Base-by-base conservation (phyloP, 2,888 invertebrate genomes). In the Drosophila sordidapex region DNA sequence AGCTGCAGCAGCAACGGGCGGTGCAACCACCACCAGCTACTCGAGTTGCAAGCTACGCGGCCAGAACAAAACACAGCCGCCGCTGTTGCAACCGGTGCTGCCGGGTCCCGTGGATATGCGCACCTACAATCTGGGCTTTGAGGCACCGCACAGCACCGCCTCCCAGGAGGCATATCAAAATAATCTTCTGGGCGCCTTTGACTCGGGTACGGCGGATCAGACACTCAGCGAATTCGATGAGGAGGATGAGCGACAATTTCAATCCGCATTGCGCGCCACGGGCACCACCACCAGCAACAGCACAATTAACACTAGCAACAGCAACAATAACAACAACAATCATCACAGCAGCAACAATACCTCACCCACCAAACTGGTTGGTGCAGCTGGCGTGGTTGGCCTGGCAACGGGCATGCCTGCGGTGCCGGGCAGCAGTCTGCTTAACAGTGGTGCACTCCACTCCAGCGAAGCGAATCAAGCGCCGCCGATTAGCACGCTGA, bases 81-180 rank as follows among this genome's bases (percentile, higher is more conserved):
- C 93, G 51, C 90, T 94, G 25, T 94, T 95, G 72, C 93, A 95
- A 79, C 96, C 97, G 0, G 95, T 97, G 59, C 92, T 97, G 74
- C 97, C 97, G 0, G 97, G 97, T 2, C 97, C 97, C 0, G 97
- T 97, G 0, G 97, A 97, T 91, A 97, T 97, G 97, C 95, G 97
- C 62, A 97, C 97, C 0, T 97, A 97, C 91, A 96, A 95, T 89
- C 94, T 95, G 27, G 92, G 91, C 33, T 93, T 91, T 57, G 93
- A 93, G 70, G 89, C 92, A 27, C 93, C 94, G 25, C 92, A 94
- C 63, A 94, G 94, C 75, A 94, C 93, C 7, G 90, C 92, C 13
- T 92, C 92, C 25, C 93, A 93, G 70, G 95, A 95, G 75, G 94
- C 95, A 0, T 95, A 95, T 77, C 94, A 95, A 66, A 92, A 92